Percentiles rank a stretch among this genome's conserved stretches.
Conservation (phyloP, 1,140 invertebrate genomes). For the Saccostrea echinata region DNA sequence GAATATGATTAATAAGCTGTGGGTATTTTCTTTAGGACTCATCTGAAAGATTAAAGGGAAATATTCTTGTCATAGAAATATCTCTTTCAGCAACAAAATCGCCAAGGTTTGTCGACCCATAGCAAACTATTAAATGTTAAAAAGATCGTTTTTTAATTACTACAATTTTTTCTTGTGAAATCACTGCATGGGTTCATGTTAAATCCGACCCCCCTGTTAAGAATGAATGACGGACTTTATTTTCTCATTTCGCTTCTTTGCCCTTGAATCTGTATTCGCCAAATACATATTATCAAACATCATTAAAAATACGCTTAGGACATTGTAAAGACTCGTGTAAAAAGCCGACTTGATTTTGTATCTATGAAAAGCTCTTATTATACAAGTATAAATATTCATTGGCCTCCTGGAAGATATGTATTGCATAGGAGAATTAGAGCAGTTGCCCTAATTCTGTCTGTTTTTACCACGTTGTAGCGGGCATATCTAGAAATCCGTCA, state of each 20-base stretch:
- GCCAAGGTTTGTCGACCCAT: background rate
- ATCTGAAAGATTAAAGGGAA: background rate
- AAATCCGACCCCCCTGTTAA: background rate
- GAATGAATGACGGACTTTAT: background rate
- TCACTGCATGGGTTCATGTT: conserved; percentile 20
- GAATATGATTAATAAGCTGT: background rate
- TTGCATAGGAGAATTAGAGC: background rate
- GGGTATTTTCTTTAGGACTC: background rate
- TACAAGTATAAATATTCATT: background rate
- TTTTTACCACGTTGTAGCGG: too few relatives aligned
- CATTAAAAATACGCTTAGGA: background rate
- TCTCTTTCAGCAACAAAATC: background rate
- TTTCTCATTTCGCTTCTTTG: background rate
- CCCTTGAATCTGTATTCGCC: background rate
- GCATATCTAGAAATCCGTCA: too few relatives aligned
- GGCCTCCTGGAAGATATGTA: background rate
- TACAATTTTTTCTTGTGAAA: background rate
- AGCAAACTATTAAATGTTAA: conserved; percentile 12
- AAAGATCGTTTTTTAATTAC: conserved; percentile 36
- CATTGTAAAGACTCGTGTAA: background rate
- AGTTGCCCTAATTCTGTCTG: background rate
- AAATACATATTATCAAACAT: background rate
- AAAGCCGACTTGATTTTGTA: background rate
- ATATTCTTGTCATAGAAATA: background rate
- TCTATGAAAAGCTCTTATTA: background rate